These are phyloP conservation scores for Decapterus maruadsi DNA, from an alignment of 2,797 vertebrate species.

Conservation along the genomic window DNA sequence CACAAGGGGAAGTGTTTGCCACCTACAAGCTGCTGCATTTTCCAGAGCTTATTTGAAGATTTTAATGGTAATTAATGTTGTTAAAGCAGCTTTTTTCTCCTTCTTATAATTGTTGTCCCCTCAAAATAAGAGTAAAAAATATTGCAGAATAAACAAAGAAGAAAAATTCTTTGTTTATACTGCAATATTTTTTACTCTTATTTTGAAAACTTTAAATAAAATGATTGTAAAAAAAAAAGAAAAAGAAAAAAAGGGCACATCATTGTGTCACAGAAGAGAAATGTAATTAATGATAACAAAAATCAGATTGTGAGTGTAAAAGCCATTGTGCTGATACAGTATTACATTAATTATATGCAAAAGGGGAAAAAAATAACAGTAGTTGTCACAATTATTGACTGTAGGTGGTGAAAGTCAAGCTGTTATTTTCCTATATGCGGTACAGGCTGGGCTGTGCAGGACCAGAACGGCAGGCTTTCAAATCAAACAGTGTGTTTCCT, in stretches of 20 bases:
- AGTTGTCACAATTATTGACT: neutral
- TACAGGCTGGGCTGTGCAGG: neutral
- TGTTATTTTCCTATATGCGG: neutral
- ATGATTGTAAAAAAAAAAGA: neutral
- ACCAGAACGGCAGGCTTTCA: neutral
- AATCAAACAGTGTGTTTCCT: slow-evolving; percentile 1
- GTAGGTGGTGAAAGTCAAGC: neutral
- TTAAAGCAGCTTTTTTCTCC: neutral
- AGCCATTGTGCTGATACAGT: too few relatives aligned
- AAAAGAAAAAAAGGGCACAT: neutral
- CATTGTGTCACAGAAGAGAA: neutral
- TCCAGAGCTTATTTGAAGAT: neutral
- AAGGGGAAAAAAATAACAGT: neutral
- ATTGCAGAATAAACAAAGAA: too few relatives aligned
- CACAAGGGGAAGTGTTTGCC: slow-evolving; percentile 3
- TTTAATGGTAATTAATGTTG: neutral
- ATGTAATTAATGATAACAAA: neutral
- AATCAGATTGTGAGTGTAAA: too few relatives aligned
- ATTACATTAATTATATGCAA: neutral
- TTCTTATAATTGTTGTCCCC: neutral
- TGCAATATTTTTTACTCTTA: too few relatives aligned
- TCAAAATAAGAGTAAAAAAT: too few relatives aligned
- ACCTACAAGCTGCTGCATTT: neutral
- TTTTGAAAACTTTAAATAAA: neutral
- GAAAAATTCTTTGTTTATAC: too few relatives aligned